Evolutionary conservation across 2,888 invertebrate species (phyloP).

Genomic region (Exocentrus adspersus): DNA sequence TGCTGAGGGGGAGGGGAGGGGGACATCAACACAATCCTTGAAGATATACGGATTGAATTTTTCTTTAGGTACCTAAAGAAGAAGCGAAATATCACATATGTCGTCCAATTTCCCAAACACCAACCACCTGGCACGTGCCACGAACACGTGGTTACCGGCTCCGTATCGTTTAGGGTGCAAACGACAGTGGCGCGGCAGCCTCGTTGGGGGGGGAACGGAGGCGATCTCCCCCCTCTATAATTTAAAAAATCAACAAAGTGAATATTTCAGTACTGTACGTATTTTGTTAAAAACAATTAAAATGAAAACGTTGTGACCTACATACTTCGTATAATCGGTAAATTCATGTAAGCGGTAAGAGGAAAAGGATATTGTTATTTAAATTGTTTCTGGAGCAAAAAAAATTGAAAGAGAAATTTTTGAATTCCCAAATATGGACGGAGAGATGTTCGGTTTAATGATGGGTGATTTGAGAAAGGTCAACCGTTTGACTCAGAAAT

Average conservation of each 20-base stretch:
- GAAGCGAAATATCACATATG: slow-evolving; percentile 59
- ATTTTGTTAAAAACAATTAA: no score
- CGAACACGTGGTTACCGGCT: slow-evolving; percentile 59
- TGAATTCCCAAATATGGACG: neutral
- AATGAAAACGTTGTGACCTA: no score
- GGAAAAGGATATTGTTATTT: no score
- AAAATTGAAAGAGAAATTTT: neutral
- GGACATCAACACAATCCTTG: slow-evolving; percentile 42
- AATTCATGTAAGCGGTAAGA: no score
- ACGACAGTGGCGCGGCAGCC: slow-evolving; percentile 20
- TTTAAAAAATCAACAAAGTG: no score
- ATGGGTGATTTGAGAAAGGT: neutral
- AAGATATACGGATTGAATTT: slow-evolving; percentile 42
- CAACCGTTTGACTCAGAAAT: neutral
- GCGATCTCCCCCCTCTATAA: neutral
- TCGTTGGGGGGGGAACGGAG: neutral
- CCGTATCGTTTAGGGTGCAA: slow-evolving; percentile 46
- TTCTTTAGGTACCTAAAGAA: slow-evolving; percentile 41
- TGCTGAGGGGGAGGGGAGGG: slow-evolving; percentile 28
- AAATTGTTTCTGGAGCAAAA: no score
- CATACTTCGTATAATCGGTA: no score
- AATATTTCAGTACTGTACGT: no score
- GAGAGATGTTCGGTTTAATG: neutral
- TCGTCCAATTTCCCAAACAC: slow-evolving; percentile 57
- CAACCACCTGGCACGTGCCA: slow-evolving; percentile 62